Conservation (phyloP, 2,113 vertebrate species). For the Dasyornis broadbenti region DNA sequence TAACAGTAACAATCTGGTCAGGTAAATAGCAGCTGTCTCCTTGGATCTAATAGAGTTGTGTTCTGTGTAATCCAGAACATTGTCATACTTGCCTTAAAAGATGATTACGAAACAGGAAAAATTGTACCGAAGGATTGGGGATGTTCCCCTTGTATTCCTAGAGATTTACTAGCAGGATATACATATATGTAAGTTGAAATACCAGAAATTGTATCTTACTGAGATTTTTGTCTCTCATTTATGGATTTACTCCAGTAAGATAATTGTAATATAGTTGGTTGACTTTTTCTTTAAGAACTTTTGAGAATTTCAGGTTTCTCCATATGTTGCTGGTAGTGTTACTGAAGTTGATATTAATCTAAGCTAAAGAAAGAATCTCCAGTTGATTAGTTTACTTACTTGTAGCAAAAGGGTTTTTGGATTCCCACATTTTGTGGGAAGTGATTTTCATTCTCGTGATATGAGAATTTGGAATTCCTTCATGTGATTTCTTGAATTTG, state of each 20-base stretch:
- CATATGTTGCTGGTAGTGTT: not conserved
- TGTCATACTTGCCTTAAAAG: not conserved
- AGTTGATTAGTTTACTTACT: not conserved
- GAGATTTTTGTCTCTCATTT: not conserved
- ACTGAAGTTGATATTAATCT: not conserved
- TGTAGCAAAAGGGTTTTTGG: not conserved
- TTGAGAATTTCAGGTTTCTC: not conserved
- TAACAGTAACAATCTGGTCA: not conserved
- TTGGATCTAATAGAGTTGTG: not conserved
- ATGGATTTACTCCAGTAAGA: not conserved
- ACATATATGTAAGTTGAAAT: not conserved
- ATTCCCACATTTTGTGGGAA: not conserved
- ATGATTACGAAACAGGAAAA: not conserved
- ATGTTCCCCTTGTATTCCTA: not conserved
- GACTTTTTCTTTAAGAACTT: not conserved
- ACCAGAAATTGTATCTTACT: not conserved
- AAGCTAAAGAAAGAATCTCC: not conserved
- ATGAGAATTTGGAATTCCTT: not conserved
- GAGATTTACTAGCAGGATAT: not conserved
- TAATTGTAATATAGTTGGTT: not conserved
- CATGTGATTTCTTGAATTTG: not conserved
- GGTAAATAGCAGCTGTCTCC: not conserved
- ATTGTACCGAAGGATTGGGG: not conserved
- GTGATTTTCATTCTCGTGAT: not conserved
- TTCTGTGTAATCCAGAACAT: not conserved